A percentile compares a stretch with the other conserved stretches of the same genome.
Evolutionary conservation across 2,797 vertebrate species (phyloP).

Genomic region (Geotrypetes seraphini): DNA sequence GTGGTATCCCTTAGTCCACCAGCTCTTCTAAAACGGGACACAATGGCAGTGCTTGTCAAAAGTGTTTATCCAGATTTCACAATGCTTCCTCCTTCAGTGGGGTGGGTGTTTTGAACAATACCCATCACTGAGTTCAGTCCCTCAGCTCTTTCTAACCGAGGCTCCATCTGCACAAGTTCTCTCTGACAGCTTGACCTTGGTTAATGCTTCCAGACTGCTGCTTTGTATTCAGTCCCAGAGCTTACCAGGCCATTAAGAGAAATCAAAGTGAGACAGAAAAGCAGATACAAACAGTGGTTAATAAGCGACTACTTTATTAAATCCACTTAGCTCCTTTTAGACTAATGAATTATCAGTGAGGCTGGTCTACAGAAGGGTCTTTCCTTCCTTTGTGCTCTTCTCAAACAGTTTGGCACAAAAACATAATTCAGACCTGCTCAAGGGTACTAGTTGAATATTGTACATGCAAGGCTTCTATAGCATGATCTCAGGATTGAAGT

Average conservation of each 20-base stretch:
- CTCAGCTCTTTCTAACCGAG: constrained; percentile 4
- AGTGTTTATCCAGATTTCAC: constrained; percentile 10
- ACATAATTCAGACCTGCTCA: too few species aligned
- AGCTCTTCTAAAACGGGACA: constrained; percentile 16
- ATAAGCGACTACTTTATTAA: too few species aligned
- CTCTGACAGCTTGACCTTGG: neutral
- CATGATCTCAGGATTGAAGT: neutral
- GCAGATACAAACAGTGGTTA: too few species aligned
- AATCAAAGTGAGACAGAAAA: neutral
- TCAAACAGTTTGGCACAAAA: too few species aligned
- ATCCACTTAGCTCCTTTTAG: too few species aligned
- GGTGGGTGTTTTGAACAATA: neutral
- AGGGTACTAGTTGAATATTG: neutral
- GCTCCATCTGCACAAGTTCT: neutral
- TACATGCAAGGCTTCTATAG: neutral
- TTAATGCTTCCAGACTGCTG: neutral
- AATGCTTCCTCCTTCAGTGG: neutral
- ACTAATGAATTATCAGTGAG: too few species aligned
- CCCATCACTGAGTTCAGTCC: neutral
- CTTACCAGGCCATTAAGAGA: too few species aligned
- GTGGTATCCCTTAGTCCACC: constrained; percentile 20
- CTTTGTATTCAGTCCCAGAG: neutral
- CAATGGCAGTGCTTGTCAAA: constrained; percentile 12
- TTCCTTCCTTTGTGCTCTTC: too few species aligned
- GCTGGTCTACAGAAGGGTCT: too few species aligned